Evolutionary conservation across 2,113 vertebrate species (phyloP), one percentile per base, ranked within the genome.

Genomic region (Phalacrocorax carbo): DNA sequence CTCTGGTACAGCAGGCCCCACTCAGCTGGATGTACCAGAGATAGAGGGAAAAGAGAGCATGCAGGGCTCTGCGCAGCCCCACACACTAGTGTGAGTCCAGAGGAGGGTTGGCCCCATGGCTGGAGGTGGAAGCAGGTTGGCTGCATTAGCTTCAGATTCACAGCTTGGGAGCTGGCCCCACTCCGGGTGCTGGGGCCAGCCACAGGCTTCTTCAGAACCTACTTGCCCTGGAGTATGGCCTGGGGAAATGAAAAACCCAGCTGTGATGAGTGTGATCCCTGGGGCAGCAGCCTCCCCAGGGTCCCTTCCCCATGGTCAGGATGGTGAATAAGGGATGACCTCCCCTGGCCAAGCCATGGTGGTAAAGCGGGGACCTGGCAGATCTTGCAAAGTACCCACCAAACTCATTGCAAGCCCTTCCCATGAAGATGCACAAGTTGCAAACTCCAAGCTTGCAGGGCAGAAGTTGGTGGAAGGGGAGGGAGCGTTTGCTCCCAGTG

Each of bases 1-100:
- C 15, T 72, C 23, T 61, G 27, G 61, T n/a, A 16, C 57, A 61
- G 66, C 16, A 91, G 48, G 61, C 40, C 15, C 40, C 0, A 0
- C n/a, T 85, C 49, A 87, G 65, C 10, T 34, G 68, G 32, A 30
- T 1, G 2, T n/a, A 36, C 3, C 0, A 0, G 27, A 71, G 40
- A 34, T 23, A 85, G 61, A 87, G 7, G 10, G 16, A 75, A 77
- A 18, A 81, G 21, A 91, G 77, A 68, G 30, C 18, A 79, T 65
- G 65, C 36, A 82, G 57, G 34, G 38, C 9, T 76, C 57, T 90
- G 52, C 29, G 36, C 16, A 94, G 44, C 21, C 14, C 22, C 2
- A 1, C 0, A 1, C 16, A 32, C 44, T 57, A 44, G 30, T 16
- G 44, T 0, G 0, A 72, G 34, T 75, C 65, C 55, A 3, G 2